A percentile compares a stretch with the other conserved stretches of the same genome.
Evolutionary conservation across 92 coral and sea anemone species (phyloP).

Genomic region (Desmophyllum pertusum): DNA sequence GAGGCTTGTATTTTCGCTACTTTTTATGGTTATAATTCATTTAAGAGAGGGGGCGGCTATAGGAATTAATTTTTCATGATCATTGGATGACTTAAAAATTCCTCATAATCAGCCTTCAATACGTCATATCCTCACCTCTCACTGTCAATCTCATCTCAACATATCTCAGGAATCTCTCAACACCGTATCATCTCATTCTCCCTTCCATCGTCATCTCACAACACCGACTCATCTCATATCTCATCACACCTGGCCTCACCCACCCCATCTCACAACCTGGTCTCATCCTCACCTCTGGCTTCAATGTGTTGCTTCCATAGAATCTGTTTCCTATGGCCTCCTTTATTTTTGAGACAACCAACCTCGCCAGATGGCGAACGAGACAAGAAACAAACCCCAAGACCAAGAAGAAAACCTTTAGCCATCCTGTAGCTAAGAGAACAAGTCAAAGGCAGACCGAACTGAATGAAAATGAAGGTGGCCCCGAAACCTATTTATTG

Average conservation of each 20-base stretch:
- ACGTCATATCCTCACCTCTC: no score
- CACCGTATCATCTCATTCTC: no score
- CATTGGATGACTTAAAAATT: no score
- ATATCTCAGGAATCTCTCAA: no score
- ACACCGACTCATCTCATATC: neutral
- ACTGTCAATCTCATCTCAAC: no score
- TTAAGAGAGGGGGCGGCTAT: no score
- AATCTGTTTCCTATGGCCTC: constrained; percentile 26
- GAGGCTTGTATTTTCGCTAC: no score
- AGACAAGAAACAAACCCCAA: neutral
- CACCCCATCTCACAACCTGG: constrained; percentile 8
- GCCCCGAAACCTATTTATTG: neutral
- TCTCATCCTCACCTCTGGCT: no score
- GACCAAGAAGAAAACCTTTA: neutral
- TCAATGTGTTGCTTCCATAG: constrained; percentile 18
- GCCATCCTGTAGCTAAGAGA: neutral
- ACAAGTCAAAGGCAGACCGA: neutral
- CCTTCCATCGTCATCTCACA: no score
- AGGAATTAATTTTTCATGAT: no score
- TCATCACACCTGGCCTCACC: neutral
- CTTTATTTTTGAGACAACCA: neutral
- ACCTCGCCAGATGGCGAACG: neutral
- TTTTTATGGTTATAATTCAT: no score
- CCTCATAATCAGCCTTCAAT: no score
- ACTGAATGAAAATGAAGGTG: neutral